Conservation (phyloP, 2,113 vertebrate genomes). For the Meriones unguiculatus region DNA sequence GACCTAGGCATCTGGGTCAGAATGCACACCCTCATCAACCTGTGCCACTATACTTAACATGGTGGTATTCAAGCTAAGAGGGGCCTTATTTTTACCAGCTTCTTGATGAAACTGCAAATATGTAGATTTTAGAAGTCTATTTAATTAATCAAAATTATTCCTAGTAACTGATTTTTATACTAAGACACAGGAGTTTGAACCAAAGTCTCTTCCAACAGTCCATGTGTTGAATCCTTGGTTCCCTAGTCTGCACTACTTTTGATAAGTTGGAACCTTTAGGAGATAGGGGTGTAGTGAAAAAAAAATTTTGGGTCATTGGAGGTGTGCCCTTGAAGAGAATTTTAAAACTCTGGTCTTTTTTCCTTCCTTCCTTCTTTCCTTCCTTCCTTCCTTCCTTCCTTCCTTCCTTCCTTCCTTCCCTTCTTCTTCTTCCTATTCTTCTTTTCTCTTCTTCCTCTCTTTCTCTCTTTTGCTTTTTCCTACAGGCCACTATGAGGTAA, state of each 20-base stretch:
- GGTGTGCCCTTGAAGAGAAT: neutral
- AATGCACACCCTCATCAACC: neutral
- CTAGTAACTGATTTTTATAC: neutral
- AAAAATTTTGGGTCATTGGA: neutral
- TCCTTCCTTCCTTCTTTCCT: neutral
- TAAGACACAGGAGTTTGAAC: neutral
- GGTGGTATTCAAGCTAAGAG: neutral
- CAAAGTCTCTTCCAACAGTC: neutral
- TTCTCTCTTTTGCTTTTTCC: neutral
- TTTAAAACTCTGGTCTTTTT: neutral
- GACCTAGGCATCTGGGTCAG: neutral
- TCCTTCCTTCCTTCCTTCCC: neutral
- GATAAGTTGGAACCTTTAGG: neutral
- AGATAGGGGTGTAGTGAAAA: neutral
- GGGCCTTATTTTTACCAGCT: neutral
- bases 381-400: neutral
- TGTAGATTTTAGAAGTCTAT: slow-evolving; percentile 1
- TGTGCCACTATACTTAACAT: no score
- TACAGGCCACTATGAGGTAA: neutral
- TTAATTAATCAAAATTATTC: slow-evolving; percentile 20
- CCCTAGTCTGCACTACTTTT: neutral
- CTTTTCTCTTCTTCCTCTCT: neutral
- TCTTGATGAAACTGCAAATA: neutral
- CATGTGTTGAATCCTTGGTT: neutral
- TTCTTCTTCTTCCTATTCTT: neutral